Evolutionary conservation across 1,140 invertebrate genomes (phyloP).

Genomic region (Trachymyrmex cornetzi): DNA sequence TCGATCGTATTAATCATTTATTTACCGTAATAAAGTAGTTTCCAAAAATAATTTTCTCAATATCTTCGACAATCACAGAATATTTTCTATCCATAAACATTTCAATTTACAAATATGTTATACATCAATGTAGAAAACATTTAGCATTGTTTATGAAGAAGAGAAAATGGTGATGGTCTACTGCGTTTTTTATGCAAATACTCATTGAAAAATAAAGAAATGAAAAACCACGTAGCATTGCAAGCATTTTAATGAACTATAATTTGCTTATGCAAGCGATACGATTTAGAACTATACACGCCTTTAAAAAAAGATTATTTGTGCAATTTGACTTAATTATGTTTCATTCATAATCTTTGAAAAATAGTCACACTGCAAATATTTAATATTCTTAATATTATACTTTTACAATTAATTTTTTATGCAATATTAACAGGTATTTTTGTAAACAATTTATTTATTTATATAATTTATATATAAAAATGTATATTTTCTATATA

Average conservation of each 20-base stretch:
- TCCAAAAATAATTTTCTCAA: not conserved
- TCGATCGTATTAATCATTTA: not conserved
- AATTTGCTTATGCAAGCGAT: not conserved
- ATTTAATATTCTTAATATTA: not conserved
- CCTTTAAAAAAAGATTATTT: slow-evolving; percentile 16
- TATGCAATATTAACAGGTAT: not conserved
- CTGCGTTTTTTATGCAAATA: not conserved
- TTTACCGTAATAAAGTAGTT: not conserved
- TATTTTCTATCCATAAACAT: not conserved
- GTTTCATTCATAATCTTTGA: slow-evolving; percentile 23
- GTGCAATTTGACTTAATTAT: slow-evolving; percentile 9
- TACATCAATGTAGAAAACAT: not conserved
- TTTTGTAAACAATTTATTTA: not conserved
- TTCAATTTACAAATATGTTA: slow-evolving; percentile 6
- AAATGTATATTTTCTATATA: not conserved
- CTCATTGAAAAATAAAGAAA: not conserved
- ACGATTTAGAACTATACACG: not conserved
- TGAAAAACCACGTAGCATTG: not conserved
- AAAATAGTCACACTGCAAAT: not conserved
- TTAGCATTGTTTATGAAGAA: slow-evolving; percentile 3
- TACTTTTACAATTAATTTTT: not conserved
- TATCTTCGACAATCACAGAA: not conserved
- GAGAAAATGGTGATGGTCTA: not conserved
- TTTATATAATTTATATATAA: slow-evolving; percentile 4
- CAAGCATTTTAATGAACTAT: not conserved